phyloP scores from a whole-genome alignment of 2,797 vertebrate species.

The Micromesistius poutassou region DNA sequence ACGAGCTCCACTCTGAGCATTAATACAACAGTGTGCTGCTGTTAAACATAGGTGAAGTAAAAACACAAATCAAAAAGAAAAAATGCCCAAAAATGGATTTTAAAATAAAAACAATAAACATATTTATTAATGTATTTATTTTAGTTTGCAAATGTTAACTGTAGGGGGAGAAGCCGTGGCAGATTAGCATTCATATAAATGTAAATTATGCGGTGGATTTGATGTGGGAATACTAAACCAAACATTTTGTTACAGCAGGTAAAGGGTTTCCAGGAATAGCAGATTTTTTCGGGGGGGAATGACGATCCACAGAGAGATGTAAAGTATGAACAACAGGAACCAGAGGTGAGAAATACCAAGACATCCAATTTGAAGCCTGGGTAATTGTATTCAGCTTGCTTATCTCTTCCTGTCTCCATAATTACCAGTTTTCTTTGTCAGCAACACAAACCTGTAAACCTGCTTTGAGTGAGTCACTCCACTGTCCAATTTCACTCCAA shows the following conservation, averaged over 20 bases:
- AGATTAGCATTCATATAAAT: background rate
- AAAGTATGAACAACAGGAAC: slow-evolving; percentile 66
- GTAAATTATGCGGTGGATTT: background rate
- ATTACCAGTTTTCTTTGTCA: slow-evolving; percentile 74
- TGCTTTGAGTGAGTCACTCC: slow-evolving; percentile 63
- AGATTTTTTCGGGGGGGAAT: slow-evolving; percentile 27
- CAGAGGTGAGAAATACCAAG: slow-evolving; percentile 67
- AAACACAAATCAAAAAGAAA: slow-evolving; percentile 12
- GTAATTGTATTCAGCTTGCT: slow-evolving; percentile 76
- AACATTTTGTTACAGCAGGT: background rate
- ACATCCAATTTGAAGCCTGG: slow-evolving; percentile 69
- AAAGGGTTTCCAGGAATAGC: background rate
- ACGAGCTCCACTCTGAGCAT: slow-evolving; percentile 44
- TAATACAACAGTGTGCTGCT: slow-evolving; percentile 43
- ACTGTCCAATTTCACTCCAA: slow-evolving; percentile 69
- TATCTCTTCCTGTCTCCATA: slow-evolving; percentile 72
- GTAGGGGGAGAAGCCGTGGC: background rate
- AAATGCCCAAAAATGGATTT: background rate
- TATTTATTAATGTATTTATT: background rate
- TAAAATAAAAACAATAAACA: background rate
- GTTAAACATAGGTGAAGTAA: background rate
- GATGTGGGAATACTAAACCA: slow-evolving; percentile 49
- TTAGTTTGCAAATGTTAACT: background rate
- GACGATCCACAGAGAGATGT: slow-evolving; percentile 65
- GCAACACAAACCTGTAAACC: slow-evolving; percentile 70